Evolutionary conservation across 1,140 invertebrate genomes (phyloP), one percentile per base, ranked within the genome.

Genomic region (Calephelis nemesis): DNA sequence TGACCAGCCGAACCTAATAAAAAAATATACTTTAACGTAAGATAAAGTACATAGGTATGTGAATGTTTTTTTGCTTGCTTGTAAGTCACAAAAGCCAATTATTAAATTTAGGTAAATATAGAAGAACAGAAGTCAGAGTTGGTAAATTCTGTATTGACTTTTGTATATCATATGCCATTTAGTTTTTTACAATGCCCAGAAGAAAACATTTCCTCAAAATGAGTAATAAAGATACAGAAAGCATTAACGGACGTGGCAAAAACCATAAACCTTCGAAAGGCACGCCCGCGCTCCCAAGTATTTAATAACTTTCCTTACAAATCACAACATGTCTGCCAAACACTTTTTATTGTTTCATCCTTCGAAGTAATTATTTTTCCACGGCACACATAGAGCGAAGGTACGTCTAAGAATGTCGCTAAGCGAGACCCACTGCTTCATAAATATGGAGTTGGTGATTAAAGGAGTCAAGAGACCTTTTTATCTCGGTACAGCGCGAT

Each of bases 361-460:
- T 68, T 68, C 65, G 65, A 75, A 58, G 74, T 69, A 75, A 75
- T 75, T 72, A 75, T 70, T 72, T 71, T 75, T 71, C 71, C 67
- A 65, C 71, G 48, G 72, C 65, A 47, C 68, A 73, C 72, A 73
- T 69, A 73, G 65, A 69, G 70, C 69, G 65, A 62, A 13, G 69
- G 48, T 65, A 74, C 69, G 72, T 77, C 73, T 78, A 87, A 86
- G 82, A 87, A 88, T 88, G 84, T 82, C 75, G 79, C 75, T 71
- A 65, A 65, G 74, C 77, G 52, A 69, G 82, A 74, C 71, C 15
- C 52, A 62, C 71, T 8, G 68, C 78, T 81, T 84, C 81, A 87
- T 88, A 88, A 85, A 88, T 86, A 88, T 88, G 85, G 80, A 85
- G 74, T 71, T 80, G 74, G 77, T 81, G 81, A 85, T 85, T 85